Evolutionary conservation across 2,888 invertebrate genomes (phyloP).

Genomic region (Noctua comes): DNA sequence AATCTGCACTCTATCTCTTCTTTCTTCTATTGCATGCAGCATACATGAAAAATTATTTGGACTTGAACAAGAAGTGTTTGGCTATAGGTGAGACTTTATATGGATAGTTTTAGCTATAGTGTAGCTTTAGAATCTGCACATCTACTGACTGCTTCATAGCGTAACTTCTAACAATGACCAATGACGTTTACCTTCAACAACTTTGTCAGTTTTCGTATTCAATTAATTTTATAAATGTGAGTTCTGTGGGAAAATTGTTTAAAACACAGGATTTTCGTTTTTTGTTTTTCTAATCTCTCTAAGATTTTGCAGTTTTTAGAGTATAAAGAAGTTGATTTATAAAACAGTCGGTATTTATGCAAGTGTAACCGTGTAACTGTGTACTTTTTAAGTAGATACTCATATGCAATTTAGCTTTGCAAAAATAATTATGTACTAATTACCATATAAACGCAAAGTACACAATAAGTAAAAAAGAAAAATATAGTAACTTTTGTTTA

Average conservation of each 20-base stretch:
- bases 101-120: conserved; percentile 60
- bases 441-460: background rate
- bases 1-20: conserved; percentile 88
- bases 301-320: background rate
- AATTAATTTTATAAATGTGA: background rate
- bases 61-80: conserved; percentile 94
- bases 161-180: conserved; percentile 10
- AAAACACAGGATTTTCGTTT: background rate
- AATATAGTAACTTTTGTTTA: background rate
- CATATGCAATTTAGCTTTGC: background rate
- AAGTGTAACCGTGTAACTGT: conserved; percentile 4
- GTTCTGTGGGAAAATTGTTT: background rate
- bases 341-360: conserved; percentile 28
- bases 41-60: conserved; percentile 95
- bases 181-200: background rate
- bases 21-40: conserved; percentile 93
- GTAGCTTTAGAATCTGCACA: conserved; percentile 35
- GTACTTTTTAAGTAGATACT: conserved; percentile 3
- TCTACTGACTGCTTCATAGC: conserved; percentile 47
- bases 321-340: conserved; percentile 14
- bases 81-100: conserved; percentile 91
- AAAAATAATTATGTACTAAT: background rate
- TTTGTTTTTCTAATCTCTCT: background rate
- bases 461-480: background rate
- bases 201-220: too few species aligned